These are phyloP conservation scores for Lithodes maja DNA, from an alignment of 2,888 invertebrate species.

Conservation along the genomic window DNA sequence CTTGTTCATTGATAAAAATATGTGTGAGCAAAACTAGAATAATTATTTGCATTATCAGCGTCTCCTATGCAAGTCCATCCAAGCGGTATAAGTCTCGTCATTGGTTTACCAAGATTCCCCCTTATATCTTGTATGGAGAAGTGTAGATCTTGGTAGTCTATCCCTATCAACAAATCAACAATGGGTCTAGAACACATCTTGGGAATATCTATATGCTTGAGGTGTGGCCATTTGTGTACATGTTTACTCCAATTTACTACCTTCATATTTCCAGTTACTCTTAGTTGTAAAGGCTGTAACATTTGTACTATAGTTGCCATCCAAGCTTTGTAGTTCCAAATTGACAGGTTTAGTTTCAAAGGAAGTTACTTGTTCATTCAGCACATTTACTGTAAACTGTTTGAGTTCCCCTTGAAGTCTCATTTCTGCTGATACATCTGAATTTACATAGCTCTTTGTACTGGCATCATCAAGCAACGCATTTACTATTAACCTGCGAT, in stretches of 20 bases:
- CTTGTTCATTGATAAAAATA: constrained; percentile 8
- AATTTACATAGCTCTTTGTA: neutral
- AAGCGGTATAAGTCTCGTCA: neutral
- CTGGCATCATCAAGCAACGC: constrained; percentile 17
- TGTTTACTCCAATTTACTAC: neutral
- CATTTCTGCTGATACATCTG: neutral
- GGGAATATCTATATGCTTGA: neutral
- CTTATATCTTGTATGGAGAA: constrained; percentile 8
- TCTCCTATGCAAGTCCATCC: constrained; percentile 11
- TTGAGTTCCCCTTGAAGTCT: neutral
- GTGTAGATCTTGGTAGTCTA: constrained; percentile 8
- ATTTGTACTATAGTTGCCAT: neutral
- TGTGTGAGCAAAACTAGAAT: neutral
- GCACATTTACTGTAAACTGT: neutral
- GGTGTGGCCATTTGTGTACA: constrained; percentile 17
- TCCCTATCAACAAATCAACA: constrained; percentile 8
- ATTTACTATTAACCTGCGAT: neutral
- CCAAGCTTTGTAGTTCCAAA: neutral
- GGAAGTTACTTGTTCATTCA: neutral
- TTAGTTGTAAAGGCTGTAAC: constrained; percentile 10
- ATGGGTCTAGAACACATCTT: constrained; percentile 17
- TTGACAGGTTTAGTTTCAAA: neutral
- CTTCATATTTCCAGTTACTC: neutral
- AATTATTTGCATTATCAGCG: neutral
- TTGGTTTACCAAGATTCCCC: neutral